Percentiles rank a stretch among this genome's conserved stretches.
These are phyloP conservation scores for Epirrita christyi DNA, from an alignment of 2,888 invertebrate genomes.

Conservation along the genomic window DNA sequence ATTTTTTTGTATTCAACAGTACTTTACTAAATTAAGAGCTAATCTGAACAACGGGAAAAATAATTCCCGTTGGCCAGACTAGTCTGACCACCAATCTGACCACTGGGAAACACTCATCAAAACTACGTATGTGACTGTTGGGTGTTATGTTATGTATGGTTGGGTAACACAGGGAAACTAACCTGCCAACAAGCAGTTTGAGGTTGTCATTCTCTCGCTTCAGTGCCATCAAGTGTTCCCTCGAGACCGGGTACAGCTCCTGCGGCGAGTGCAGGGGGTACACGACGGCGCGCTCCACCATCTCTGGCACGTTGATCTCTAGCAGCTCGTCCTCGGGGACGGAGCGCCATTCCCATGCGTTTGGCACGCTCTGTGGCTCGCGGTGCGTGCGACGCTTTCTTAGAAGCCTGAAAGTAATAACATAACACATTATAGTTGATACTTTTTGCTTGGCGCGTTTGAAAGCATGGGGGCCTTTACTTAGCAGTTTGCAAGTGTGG, in stretches of 20 bases:
- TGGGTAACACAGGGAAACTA: too few relatives aligned
- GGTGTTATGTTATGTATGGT: too few relatives aligned
- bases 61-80: too few relatives aligned
- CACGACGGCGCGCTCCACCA: conserved; percentile 61
- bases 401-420: conserved; percentile 52
- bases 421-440: background rate
- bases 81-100: too few relatives aligned
- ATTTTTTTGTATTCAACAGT: too few relatives aligned
- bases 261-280: conserved; percentile 73
- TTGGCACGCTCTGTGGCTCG: conserved; percentile 48
- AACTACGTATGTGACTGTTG: too few relatives aligned
- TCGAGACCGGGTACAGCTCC: conserved; percentile 55
- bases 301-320: conserved; percentile 62
- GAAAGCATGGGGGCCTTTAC: too few relatives aligned
- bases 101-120: too few relatives aligned
- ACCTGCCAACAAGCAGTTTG: conserved; percentile 63
- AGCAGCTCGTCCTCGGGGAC: conserved; percentile 65
- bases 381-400: conserved; percentile 66
- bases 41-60: too few relatives aligned
- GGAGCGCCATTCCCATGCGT: conserved; percentile 73
- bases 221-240: conserved; percentile 54
- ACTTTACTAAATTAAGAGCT: too few relatives aligned
- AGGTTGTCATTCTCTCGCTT: conserved; percentile 64
- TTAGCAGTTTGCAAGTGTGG: too few relatives aligned
- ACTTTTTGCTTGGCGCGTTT: too few relatives aligned